phyloP scores from a whole-genome alignment of 2,888 invertebrate species.

The Notodonta dromedarius region DNA sequence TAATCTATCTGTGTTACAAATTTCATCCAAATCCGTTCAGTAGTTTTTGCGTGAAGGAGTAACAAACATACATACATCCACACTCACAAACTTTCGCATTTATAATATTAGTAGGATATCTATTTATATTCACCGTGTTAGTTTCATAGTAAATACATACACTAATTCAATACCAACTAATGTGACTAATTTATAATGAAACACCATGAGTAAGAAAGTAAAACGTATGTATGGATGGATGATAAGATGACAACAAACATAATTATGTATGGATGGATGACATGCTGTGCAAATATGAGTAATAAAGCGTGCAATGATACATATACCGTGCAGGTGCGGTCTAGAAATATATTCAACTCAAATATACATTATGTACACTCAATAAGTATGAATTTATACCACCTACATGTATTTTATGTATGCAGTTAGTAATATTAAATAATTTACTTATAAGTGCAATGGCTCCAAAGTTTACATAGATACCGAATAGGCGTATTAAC shows the following conservation, averaged over 20 bases:
- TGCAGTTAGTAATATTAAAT: conserved; percentile 10
- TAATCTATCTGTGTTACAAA: too few relatives aligned
- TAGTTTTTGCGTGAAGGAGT: too few relatives aligned
- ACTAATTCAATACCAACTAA: neutral
- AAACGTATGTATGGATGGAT: conserved; percentile 13
- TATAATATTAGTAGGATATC: too few relatives aligned
- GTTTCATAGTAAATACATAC: neutral
- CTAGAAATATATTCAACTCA: conserved; percentile 12
- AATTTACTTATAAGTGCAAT: conserved; percentile 45
- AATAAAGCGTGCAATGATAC: conserved; percentile 22
- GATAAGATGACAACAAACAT: conserved; percentile 14
- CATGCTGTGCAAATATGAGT: conserved; percentile 42
- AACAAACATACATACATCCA: too few relatives aligned
- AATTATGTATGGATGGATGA: conserved; percentile 10
- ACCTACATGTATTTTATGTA: neutral
- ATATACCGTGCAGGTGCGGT: conserved; percentile 37
- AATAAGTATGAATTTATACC: conserved; percentile 12
- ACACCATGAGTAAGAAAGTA: conserved; percentile 11
- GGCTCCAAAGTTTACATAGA: conserved; percentile 39
- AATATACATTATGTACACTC: conserved; percentile 29
- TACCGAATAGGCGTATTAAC: neutral
- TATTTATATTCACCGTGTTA: neutral
- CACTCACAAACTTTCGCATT: too few relatives aligned
- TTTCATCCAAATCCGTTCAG: too few relatives aligned
- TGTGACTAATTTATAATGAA: conserved; percentile 8